Evolutionary conservation across 2,797 vertebrate species (phyloP).

Genomic region (Rallus crepitans): DNA sequence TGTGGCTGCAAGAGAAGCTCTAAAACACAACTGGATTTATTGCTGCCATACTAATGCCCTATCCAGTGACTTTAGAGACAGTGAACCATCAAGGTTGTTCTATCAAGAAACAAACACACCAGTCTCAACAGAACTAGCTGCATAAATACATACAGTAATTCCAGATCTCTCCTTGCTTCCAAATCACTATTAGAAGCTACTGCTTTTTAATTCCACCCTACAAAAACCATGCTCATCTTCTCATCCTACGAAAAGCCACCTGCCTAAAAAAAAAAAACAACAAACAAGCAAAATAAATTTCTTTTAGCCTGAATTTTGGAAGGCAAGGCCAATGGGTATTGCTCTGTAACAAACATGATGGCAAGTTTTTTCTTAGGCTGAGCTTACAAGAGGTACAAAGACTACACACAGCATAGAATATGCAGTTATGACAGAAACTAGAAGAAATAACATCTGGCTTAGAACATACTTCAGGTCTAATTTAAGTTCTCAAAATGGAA

Average conservation of each 20-base stretch:
- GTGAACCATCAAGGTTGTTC: neutral
- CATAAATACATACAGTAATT: rapidly evolving
- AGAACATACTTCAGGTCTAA: neutral
- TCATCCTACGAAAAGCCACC: rapidly evolving
- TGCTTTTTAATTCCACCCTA: neutral
- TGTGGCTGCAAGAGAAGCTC: neutral
- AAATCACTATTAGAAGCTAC: neutral
- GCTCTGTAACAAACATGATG: neutral
- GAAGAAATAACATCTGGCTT: neutral
- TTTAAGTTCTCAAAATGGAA: neutral
- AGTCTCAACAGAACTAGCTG: neutral
- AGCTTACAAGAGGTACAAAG: neutral
- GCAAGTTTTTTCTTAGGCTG: neutral
- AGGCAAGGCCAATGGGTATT: neutral
- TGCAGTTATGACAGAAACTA: neutral
- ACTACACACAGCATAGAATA: neutral
- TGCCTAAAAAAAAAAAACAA: neutral
- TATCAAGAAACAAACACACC: neutral
- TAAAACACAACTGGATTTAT: neutral
- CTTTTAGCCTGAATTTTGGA: neutral
- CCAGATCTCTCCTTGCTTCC: neutral
- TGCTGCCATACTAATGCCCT: neutral
- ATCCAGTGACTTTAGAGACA: neutral
- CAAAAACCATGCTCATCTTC: neutral
- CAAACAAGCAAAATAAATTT: neutral